phyloP scores from a whole-genome alignment of 2,888 invertebrate genomes.

The Mythimna pallens region DNA sequence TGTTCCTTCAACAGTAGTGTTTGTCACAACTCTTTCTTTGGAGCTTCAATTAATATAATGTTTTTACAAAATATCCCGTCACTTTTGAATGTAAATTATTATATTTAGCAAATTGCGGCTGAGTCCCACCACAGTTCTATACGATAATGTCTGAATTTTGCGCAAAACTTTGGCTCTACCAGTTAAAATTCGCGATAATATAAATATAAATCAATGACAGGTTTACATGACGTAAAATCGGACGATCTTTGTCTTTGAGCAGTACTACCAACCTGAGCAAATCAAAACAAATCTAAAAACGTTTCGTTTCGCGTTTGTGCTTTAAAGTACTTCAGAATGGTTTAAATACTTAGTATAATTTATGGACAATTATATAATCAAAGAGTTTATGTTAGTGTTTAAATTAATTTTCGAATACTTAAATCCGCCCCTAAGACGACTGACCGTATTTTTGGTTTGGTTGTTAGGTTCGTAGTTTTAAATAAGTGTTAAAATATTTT shows the following conservation, averaged over 20 bases:
- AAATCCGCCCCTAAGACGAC: not conserved
- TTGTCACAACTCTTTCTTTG: conserved; percentile 4
- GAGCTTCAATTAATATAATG: conserved; percentile 12
- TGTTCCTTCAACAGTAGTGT: conserved; percentile 10
- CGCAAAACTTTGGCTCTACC: conserved; percentile 40
- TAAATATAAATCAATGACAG: conserved; percentile 82
- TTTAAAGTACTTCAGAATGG: not conserved
- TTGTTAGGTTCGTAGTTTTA: not conserved
- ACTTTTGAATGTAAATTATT: conserved; percentile 9
- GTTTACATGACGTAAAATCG: conserved; percentile 82
- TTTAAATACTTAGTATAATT: not conserved
- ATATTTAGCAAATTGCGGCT: not conserved
- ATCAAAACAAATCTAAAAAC: conserved; percentile 72
- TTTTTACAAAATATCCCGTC: conserved; percentile 3
- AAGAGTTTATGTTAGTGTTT: not conserved
- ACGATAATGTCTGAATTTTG: conserved; percentile 40
- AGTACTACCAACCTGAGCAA: conserved; percentile 73
- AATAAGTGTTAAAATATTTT: not conserved
- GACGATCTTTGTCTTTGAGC: conserved; percentile 72
- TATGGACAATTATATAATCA: no score
- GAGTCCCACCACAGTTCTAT: conserved; percentile 1
- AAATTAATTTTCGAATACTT: not conserved
- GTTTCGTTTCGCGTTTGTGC: conserved; percentile 47
- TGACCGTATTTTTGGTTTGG: not conserved
- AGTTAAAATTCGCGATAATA: conserved; percentile 71